These are phyloP conservation scores for Hydrophis major DNA, from an alignment of 2,797 vertebrate genomes.

Conservation along the genomic window DNA sequence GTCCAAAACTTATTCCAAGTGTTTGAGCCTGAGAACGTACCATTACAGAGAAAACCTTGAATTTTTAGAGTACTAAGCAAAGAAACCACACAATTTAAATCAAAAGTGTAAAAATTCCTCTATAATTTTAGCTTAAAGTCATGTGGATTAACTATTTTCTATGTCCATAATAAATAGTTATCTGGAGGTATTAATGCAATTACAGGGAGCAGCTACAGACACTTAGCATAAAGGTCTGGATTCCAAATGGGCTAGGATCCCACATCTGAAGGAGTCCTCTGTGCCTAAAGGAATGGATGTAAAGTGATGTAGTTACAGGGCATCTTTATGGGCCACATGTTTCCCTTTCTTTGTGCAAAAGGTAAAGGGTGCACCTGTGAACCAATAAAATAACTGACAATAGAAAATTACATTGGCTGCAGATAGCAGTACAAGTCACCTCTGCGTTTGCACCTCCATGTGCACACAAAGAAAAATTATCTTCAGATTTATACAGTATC, in stretches of 20 bases:
- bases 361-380: not conserved
- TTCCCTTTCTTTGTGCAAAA: not conserved
- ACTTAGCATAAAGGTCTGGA: not conserved
- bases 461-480: not conserved
- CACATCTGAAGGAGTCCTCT: not conserved
- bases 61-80: not conserved
- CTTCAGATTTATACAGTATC: not conserved
- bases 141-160: not conserved
- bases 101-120: not conserved
- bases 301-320: not conserved
- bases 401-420: not conserved
- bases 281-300: not conserved
- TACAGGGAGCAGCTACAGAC: not conserved
- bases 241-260: not conserved
- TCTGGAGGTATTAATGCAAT: not conserved
- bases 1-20: not conserved
- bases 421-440: not conserved
- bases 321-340: not conserved
- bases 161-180: not conserved
- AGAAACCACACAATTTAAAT: not conserved
- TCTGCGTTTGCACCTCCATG: too few species aligned
- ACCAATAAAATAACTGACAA: not conserved
- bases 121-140: not conserved
- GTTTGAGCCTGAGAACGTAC: not conserved
- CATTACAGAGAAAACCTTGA: not conserved